Evolutionary conservation across 1,140 invertebrate genomes (phyloP).

Genomic region (Trinorchestia longiramus): DNA sequence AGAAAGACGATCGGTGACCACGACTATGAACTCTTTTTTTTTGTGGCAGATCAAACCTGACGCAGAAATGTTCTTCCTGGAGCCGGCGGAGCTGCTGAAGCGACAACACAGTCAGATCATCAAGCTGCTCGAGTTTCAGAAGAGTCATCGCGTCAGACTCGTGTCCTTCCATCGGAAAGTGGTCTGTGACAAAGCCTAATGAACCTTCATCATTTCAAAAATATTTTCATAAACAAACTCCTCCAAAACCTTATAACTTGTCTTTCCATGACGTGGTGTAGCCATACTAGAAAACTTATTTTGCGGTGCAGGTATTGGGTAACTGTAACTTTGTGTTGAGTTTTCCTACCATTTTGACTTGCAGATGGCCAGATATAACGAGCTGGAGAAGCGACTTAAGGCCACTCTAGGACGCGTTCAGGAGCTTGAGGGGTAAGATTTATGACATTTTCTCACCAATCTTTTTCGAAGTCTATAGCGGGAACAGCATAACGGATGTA

Average conservation of each 20-base stretch:
- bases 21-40: not conserved
- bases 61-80: conserved; percentile 55
- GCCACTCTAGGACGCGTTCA: not conserved
- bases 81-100: conserved; percentile 55
- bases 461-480: too few species aligned
- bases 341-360: not conserved
- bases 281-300: too few species aligned
- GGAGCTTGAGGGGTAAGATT: conserved; percentile 18
- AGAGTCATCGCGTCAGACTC: conserved; percentile 49
- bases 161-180: conserved; percentile 58
- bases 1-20: too few species aligned
- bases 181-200: conserved; percentile 4
- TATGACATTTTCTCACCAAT: not conserved
- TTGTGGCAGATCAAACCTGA: conserved; percentile 52
- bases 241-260: too few species aligned
- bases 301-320: too few species aligned
- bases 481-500: too few species aligned
- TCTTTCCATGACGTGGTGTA: too few species aligned
- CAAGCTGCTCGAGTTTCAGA: conserved; percentile 57
- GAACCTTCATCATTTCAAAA: too few species aligned
- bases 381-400: conserved; percentile 31
- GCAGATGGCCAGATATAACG: conserved; percentile 34
- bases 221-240: too few species aligned
- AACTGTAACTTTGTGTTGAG: too few species aligned
- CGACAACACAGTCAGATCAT: conserved; percentile 49